Evolutionary conservation across 2,797 vertebrate genomes (phyloP), one percentile per base, ranked within the genome.

Genomic region (Orestias chungarensis): DNA sequence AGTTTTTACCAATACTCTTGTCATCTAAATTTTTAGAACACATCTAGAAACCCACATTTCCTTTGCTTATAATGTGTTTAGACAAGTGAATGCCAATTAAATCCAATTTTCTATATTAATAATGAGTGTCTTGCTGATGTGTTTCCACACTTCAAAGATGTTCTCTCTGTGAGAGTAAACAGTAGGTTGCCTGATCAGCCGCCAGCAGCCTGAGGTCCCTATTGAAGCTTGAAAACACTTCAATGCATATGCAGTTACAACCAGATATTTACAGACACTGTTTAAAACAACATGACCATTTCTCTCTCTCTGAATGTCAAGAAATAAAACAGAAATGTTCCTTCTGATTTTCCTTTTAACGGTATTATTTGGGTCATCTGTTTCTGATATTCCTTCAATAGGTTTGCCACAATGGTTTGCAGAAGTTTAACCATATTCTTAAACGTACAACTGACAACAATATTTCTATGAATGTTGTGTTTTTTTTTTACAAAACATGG

Each of bases 71-170:
- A 33, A 66, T 4, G 14, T 29, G 35, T 8, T 62, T 70, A 64
- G 57, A 49, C 66, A 62, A 57, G 33, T 81, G 46, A 71, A 73
- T 50, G 70, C 79, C 72, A 66, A 78, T 78, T 80, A 75, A 85
- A 82, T 59, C 71, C 20, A 29, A 64, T 81, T 74, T 50, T 15
- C 77, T 82, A 59, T 83, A 88, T 87, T 83, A 83, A 85, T 86
- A 75, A 87, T 84, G 85, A 85, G 81, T 64, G 70, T 76, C 74
- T 77, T 85, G 80, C 84, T 88, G 84, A 71, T 86, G 74, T 75
- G 69, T 49, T 55, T 49, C 62, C 50, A 65, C 72, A 71, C 75
- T 83, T 81, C 33, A 70, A 70, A 68, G 76, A 72, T 15, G 43
- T 61, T 80, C 77, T 73, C 67, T 11, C 61, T 9, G 66, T 85